A percentile compares a stretch with the other conserved stretches of the same genome.
phyloP scores from a whole-genome alignment of 2,888 invertebrate genomes.

The Slavum lentiscoides region DNA sequence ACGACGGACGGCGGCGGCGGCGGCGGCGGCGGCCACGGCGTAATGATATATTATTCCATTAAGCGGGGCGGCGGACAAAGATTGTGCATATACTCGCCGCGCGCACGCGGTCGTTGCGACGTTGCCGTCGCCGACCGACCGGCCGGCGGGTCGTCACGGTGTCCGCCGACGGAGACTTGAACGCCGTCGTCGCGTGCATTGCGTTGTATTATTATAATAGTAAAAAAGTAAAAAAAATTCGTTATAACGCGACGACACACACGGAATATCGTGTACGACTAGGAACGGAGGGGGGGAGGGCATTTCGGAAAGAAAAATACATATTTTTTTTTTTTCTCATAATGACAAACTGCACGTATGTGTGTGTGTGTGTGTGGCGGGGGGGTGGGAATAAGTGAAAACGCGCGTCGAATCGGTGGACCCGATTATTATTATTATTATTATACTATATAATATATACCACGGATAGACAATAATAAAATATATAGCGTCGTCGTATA shows the following conservation, averaged over 20 bases:
- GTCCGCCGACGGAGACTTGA: constrained; percentile 44
- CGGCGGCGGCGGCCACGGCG: constrained; percentile 3
- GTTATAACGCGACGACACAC: too few relatives aligned
- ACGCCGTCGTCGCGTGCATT: constrained; percentile 22
- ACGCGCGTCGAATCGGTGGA: background rate
- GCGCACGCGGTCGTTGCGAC: constrained; percentile 58
- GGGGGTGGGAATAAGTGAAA: constrained; percentile 13
- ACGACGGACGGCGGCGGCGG: background rate
- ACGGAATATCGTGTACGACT: too few relatives aligned
- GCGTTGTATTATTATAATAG: too few relatives aligned
- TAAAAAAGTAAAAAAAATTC: too few relatives aligned
- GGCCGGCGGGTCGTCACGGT: constrained; percentile 32
- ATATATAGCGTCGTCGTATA: too few relatives aligned
- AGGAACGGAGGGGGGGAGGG: background rate
- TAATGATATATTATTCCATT: constrained; percentile 38
- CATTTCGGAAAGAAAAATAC: constrained; percentile 26
- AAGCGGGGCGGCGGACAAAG: constrained; percentile 36
- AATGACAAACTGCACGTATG: background rate
- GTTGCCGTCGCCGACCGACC: constrained; percentile 26
- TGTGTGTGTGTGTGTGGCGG: too few relatives aligned
- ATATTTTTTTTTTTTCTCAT: too few relatives aligned
- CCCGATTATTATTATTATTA: background rate
- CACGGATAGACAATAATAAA: too few relatives aligned
- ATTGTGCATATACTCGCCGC: constrained; percentile 33
- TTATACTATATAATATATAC: too few relatives aligned